These are phyloP conservation scores for Emesis furor DNA, from an alignment of 2,888 invertebrate species.

Conservation along the genomic window DNA sequence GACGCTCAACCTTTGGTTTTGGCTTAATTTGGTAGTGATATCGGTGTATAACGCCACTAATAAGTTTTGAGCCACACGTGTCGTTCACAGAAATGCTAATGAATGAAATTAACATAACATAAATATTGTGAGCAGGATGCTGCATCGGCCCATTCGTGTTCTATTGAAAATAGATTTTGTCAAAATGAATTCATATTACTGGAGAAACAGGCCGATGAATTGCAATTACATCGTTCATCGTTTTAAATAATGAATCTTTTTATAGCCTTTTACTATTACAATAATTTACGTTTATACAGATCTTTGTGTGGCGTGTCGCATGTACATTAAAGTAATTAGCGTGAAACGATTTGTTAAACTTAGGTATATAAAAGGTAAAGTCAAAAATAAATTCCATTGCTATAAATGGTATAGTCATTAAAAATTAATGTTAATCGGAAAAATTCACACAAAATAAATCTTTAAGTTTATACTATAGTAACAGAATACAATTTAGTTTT, in stretches of 20 bases:
- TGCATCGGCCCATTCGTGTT: background rate
- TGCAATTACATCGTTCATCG: background rate
- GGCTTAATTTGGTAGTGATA: slow-evolving; percentile 23
- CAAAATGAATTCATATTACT: background rate
- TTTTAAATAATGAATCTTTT: background rate
- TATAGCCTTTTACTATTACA: background rate
- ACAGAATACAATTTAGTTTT: background rate
- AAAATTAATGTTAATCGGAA: background rate
- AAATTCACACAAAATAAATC: background rate
- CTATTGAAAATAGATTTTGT: slow-evolving; percentile 30
- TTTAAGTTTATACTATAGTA: background rate
- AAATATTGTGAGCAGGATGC: slow-evolving; percentile 7
- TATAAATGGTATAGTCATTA: background rate
- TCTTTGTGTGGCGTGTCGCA: background rate
- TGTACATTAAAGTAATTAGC: slow-evolving; percentile 81
- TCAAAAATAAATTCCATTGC: slow-evolving; percentile 44
- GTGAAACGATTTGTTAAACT: slow-evolving; percentile 82
- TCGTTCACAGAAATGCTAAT: slow-evolving; percentile 21
- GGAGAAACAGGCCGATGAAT: background rate
- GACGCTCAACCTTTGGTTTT: slow-evolving; percentile 27
- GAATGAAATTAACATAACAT: slow-evolving; percentile 26
- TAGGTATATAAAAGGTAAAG: slow-evolving; percentile 79
- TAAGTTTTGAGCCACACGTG: slow-evolving; percentile 24
- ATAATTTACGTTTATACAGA: background rate
- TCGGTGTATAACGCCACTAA: slow-evolving; percentile 24